Evolutionary conservation across 2,113 vertebrate genomes (phyloP).

Genomic region (Plecotus auritus): DNA sequence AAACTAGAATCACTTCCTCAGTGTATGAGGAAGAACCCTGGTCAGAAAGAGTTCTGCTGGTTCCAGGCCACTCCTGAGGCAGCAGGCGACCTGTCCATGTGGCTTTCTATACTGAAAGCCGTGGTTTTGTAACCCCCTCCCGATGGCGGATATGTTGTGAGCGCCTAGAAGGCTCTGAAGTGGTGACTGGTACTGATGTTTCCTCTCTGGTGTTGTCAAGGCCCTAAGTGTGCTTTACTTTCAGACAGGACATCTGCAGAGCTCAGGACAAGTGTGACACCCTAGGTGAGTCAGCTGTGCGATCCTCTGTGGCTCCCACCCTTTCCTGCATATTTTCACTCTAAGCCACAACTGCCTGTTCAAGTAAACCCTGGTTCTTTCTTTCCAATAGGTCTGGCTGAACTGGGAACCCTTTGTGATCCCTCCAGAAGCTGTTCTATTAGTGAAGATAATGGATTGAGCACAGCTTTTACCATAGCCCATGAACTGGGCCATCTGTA

Average conservation of each 20-base stretch:
- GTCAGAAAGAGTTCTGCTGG: neutral
- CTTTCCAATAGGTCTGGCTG: conserved; percentile 89
- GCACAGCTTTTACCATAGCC: conserved; percentile 97
- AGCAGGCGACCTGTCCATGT: neutral
- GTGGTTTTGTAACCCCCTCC: neutral
- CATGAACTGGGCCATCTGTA: conserved; percentile 99
- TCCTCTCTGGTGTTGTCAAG: conserved; percentile 53
- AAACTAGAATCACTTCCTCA: neutral
- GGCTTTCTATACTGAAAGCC: neutral
- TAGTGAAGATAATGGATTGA: conserved; percentile 96
- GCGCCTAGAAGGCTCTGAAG: neutral
- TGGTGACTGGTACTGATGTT: conserved; percentile 51
- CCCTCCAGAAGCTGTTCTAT: conserved; percentile 97
- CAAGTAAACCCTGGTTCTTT: conserved; percentile 49
- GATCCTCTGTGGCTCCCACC: neutral
- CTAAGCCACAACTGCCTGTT: neutral
- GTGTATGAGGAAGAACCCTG: neutral
- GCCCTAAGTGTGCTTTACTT: conserved; percentile 78
- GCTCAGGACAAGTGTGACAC: conserved; percentile 98
- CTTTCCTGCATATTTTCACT: conserved; percentile 40
- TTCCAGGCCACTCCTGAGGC: neutral
- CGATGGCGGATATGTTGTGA: neutral
- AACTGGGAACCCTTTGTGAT: conserved; percentile 97
- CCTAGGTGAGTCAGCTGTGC: conserved; percentile 86
- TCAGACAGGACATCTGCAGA: conserved; percentile 98